phyloP scores from a whole-genome alignment of 2,888 invertebrate species.

The Aelia acuminata region DNA sequence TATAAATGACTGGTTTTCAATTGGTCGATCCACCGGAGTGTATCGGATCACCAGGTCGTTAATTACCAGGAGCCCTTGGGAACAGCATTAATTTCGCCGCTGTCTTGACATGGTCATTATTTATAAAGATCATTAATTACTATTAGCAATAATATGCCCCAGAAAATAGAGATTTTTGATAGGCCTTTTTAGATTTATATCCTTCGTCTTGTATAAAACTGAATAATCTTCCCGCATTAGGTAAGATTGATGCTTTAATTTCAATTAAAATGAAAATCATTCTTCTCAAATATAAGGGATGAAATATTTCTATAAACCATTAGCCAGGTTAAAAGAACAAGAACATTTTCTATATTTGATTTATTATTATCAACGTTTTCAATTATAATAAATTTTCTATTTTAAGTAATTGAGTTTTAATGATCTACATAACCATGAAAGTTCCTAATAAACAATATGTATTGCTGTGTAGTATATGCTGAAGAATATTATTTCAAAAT shows the following conservation, averaged over 20 bases:
- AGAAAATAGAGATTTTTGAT: background rate
- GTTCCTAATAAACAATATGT: too few relatives aligned
- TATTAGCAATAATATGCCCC: background rate
- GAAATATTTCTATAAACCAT: too few relatives aligned
- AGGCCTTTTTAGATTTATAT: background rate
- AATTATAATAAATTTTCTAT: too few relatives aligned
- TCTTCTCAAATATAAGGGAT: too few relatives aligned
- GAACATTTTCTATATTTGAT: too few relatives aligned
- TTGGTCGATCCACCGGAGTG: background rate
- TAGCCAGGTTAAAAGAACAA: too few relatives aligned
- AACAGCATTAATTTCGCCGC: background rate
- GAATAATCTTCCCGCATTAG: background rate
- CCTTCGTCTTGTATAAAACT: background rate
- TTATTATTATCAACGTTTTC: too few relatives aligned
- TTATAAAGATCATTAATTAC: slow-evolving; percentile 7
- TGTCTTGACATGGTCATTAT: slow-evolving; percentile 14
- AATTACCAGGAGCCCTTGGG: background rate
- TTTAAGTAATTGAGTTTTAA: too few relatives aligned
- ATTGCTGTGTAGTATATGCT: too few relatives aligned
- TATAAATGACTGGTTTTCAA: too few relatives aligned
- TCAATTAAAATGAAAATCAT: background rate
- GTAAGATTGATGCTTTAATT: background rate
- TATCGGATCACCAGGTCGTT: background rate
- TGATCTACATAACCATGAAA: too few relatives aligned
- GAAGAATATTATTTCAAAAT: too few relatives aligned